Percentiles rank a stretch among this genome's conserved stretches.
phyloP scores from a whole-genome alignment of 1,140 invertebrate genomes.

The Leptestheria dahalacensis region DNA sequence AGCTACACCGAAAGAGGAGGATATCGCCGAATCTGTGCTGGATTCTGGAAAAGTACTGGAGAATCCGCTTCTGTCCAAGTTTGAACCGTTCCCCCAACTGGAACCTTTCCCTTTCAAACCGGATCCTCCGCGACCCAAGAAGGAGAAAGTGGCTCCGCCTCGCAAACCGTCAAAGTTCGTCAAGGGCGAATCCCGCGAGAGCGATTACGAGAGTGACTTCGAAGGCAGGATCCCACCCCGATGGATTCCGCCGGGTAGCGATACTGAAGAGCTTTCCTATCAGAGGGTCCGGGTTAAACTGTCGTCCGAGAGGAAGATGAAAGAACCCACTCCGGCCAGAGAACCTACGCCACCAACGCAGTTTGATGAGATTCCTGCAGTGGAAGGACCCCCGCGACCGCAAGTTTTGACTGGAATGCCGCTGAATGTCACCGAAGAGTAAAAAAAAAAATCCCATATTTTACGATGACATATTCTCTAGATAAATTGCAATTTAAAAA shows the following conservation, averaged over 20 bases:
- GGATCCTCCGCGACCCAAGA: conserved; percentile 23
- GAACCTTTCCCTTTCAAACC: conserved; percentile 34
- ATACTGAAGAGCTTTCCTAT: conserved; percentile 39
- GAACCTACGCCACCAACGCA: conserved; percentile 14
- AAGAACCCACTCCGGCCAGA: background rate
- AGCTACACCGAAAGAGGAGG: conserved; percentile 8
- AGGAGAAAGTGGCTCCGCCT: conserved; percentile 27
- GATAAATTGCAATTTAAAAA: background rate
- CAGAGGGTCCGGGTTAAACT: conserved; percentile 30
- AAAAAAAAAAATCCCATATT: background rate
- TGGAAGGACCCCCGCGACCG: conserved; percentile 12
- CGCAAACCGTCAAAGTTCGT: conserved; percentile 47
- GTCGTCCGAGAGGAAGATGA: background rate
- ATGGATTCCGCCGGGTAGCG: conserved; percentile 48
- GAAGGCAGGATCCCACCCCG: conserved; percentile 43
- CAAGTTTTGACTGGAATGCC: conserved; percentile 4
- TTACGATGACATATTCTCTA: background rate
- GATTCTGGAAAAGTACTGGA: too few species aligned
- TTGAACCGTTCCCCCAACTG: conserved; percentile 21
- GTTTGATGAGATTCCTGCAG: conserved; percentile 11
- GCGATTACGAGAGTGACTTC: conserved; percentile 59
- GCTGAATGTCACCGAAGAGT: background rate
- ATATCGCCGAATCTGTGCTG: conserved; percentile 2
- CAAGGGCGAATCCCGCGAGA: conserved; percentile 48
- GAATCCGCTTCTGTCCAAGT: conserved; percentile 1